Evolutionary conservation across 2,797 vertebrate species (phyloP).

Genomic region (Synaphobranchus kaupii): DNA sequence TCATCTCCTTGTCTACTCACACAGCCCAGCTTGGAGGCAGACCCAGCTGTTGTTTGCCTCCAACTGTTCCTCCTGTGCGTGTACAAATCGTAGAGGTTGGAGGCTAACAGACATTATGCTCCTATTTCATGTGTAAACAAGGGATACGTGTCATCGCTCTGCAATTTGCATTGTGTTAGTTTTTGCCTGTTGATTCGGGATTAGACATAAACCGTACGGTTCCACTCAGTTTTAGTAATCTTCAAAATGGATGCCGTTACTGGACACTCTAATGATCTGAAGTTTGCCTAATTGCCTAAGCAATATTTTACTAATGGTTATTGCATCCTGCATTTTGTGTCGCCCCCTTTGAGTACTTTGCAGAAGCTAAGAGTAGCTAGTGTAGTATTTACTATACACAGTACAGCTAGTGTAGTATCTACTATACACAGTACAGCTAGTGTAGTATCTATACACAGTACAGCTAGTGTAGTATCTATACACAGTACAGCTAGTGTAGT

Average conservation of each 20-base stretch:
- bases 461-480: too few relatives aligned
- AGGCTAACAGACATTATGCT: neutral
- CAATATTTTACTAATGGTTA: neutral
- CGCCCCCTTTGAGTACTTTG: neutral
- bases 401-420: too few relatives aligned
- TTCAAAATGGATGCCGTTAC: neutral
- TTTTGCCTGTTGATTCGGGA: neutral
- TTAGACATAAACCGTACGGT: neutral
- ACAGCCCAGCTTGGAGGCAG: neutral
- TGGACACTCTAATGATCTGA: neutral
- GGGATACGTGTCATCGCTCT: neutral
- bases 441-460: too few relatives aligned
- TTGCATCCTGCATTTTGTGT: neutral
- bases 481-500: too few relatives aligned
- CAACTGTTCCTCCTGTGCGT: neutral
- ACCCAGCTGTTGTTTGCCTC: neutral
- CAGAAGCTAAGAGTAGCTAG: neutral
- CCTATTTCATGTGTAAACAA: neutral
- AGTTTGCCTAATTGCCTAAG: neutral
- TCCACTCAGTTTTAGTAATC: neutral
- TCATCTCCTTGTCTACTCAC: neutral
- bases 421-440: too few relatives aligned
- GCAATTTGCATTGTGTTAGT: neutral
- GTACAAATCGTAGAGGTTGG: neutral
- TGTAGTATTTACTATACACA: neutral